A percentile compares a stretch with the other conserved stretches of the same genome.
Evolutionary conservation across 2,888 invertebrate genomes (phyloP).

Genomic region (Cosmopolites sordidus): DNA sequence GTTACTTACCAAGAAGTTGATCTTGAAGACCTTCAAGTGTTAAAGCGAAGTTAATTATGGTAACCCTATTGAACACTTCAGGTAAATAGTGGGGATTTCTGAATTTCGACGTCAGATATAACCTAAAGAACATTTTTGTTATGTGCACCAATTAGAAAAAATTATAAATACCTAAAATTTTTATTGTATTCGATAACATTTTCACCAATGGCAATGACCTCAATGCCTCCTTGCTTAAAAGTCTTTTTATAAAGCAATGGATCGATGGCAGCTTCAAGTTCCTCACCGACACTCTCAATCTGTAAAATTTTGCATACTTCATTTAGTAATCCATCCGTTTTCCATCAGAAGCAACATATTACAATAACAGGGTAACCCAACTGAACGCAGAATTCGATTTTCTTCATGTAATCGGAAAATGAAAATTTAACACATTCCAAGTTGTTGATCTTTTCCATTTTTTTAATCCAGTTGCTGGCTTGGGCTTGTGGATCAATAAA

Average conservation of each 20-base stretch:
- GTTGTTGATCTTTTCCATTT: conserved; percentile 70
- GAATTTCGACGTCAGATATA: conserved; percentile 79
- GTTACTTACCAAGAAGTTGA: conserved; percentile 73
- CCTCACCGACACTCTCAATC: conserved; percentile 69
- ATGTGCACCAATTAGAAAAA: too few relatives aligned
- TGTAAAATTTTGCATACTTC: neutral
- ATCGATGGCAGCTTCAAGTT: conserved; percentile 73
- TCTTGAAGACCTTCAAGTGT: conserved; percentile 80
- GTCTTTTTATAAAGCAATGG: conserved; percentile 71
- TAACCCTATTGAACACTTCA: conserved; percentile 78
- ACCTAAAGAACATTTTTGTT: too few relatives aligned
- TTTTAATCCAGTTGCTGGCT: conserved; percentile 82
- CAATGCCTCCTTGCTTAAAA: conserved; percentile 68
- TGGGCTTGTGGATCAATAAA: conserved; percentile 82
- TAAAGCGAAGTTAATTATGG: conserved; percentile 77
- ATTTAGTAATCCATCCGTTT: neutral
- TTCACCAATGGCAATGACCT: conserved; percentile 74
- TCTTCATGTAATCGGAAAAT: conserved; percentile 71
- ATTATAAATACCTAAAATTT: conserved; percentile 54
- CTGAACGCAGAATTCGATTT: conserved; percentile 69
- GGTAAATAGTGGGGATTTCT: conserved; percentile 83
- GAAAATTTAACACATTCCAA: conserved; percentile 69
- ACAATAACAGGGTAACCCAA: conserved; percentile 73
- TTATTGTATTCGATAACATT: conserved; percentile 71
- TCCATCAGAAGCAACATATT: neutral